Conservation (phyloP, 2,113 vertebrate genomes). For the Spheniscus mendiculus region DNA sequence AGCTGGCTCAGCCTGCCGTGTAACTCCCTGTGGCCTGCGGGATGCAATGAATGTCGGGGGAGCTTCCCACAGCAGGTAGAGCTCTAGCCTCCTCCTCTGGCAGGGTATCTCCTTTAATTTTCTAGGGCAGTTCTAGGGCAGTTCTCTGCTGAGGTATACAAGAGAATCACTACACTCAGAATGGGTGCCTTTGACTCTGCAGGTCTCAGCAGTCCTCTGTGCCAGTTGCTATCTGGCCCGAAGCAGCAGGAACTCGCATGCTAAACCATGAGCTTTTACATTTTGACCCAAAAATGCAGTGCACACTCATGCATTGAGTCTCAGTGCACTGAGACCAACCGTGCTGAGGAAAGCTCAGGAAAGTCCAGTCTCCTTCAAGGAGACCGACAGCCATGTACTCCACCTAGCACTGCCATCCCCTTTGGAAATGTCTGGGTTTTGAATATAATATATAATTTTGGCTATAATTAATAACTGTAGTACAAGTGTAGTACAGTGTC, state of each 20-base stretch:
- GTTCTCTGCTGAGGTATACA: not conserved
- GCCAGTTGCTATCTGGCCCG: not conserved
- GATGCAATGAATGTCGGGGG: not conserved
- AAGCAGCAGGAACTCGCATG: rapidly evolving
- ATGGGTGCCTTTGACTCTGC: not conserved
- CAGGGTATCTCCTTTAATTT: not conserved
- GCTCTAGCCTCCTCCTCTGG: not conserved
- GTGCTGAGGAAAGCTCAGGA: not conserved
- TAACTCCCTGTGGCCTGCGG: not conserved
- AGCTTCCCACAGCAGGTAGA: not conserved
- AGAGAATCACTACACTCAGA: not conserved
- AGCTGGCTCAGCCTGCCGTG: not conserved
- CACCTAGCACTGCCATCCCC: not conserved
- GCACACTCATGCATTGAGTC: not conserved
- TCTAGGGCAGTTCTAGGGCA: not conserved
- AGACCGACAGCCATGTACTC: rapidly evolving
- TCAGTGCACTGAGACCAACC: not conserved
- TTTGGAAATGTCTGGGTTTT: not conserved
- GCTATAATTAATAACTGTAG: not conserved
- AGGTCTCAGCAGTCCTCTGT: not conserved
- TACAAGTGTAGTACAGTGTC: not conserved
- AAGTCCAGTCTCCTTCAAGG: not conserved
- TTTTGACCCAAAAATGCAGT: not conserved
- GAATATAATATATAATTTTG: too few relatives aligned
- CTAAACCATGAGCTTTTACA: not conserved